phyloP scores from a whole-genome alignment of 2,797 vertebrate genomes.

The Poeciliopsis turneri region DNA sequence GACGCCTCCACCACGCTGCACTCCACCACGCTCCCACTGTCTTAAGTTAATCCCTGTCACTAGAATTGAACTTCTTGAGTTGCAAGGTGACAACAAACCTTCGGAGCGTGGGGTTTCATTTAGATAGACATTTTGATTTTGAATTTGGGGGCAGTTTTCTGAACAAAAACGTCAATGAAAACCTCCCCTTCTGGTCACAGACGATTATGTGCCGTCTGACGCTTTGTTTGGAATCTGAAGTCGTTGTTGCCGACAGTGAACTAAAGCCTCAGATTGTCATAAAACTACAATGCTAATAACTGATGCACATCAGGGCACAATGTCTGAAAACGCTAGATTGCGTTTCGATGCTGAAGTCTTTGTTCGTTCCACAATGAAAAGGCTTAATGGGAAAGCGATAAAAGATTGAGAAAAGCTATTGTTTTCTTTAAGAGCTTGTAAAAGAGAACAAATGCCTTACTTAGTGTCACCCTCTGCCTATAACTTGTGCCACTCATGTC shows the following conservation, averaged over 20 bases:
- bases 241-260: neutral
- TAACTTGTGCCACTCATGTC: conserved; percentile 16
- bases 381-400: neutral
- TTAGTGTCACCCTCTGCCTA: conserved; percentile 25
- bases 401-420: neutral
- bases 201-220: neutral
- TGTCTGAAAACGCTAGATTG: conserved; percentile 1
- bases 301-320: neutral
- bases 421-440: neutral
- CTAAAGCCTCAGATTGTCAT: neutral
- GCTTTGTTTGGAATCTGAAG: conserved; percentile 4
- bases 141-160: conserved; percentile 31
- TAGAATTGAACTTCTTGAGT: conserved; percentile 15
- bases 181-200: neutral
- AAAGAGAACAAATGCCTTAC: neutral
- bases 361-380: neutral
- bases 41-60: conserved; percentile 16
- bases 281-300: neutral
- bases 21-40: conserved; percentile 31
- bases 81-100: conserved; percentile 25
- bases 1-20: conserved; percentile 30
- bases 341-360: neutral
- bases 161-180: neutral
- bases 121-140: conserved; percentile 30
- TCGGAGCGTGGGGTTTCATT: conserved; percentile 7